Evolutionary conservation across 2,113 vertebrate species (phyloP).

Genomic region (Hylia prasina): DNA sequence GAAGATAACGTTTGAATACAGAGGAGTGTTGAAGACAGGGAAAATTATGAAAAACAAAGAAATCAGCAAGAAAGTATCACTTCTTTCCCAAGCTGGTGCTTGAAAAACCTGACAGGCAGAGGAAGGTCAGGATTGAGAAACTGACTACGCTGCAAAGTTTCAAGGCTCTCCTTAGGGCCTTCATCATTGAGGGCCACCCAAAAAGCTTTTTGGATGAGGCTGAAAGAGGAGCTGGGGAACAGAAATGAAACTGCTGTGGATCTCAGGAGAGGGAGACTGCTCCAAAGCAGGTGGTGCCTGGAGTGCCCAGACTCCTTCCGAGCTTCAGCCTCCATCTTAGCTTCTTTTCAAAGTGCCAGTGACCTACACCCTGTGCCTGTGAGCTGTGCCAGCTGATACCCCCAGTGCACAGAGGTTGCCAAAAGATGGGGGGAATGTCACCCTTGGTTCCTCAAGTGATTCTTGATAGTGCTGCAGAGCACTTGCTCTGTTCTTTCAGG

Average conservation of each 20-base stretch:
- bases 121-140: neutral
- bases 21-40: neutral
- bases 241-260: neutral
- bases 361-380: accelerated
- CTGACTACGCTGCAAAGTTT: accelerated
- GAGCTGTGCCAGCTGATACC: neutral
- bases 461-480: neutral
- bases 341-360: neutral
- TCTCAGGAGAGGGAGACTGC: neutral
- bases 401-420: neutral
- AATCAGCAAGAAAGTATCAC: neutral
- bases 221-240: neutral
- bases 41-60: neutral
- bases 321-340: neutral
- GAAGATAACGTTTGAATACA: neutral
- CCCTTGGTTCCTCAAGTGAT: neutral
- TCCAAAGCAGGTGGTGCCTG: neutral
- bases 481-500: neutral
- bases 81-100: neutral
- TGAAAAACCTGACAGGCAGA: neutral
- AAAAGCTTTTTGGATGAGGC: neutral
- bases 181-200: neutral
- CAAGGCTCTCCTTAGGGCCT: neutral
- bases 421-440: neutral
- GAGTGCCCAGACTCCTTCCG: neutral